These are phyloP conservation scores for Nyctibius bracteatus DNA, from an alignment of 2,113 vertebrate genomes.

Conservation along the genomic window DNA sequence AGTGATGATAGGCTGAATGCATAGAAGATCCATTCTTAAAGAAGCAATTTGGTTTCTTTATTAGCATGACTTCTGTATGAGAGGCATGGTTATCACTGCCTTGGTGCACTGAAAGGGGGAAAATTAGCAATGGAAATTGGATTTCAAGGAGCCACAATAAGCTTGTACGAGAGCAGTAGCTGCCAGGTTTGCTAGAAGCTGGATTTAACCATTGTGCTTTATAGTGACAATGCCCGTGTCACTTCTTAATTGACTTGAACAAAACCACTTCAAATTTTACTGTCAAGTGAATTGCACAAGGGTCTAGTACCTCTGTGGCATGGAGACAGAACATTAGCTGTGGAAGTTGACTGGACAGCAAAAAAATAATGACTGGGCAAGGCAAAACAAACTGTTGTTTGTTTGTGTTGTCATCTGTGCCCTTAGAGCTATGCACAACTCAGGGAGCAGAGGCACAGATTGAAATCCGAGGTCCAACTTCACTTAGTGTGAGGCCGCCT, in stretches of 20 bases:
- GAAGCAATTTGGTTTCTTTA: not conserved
- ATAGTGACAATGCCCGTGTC: not conserved
- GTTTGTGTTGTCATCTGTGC: not conserved
- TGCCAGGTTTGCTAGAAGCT: not conserved
- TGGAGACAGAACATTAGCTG: not conserved
- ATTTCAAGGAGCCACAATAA: not conserved
- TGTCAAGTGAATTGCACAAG: not conserved
- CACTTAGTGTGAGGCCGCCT: not conserved
- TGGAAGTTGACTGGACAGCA: not conserved
- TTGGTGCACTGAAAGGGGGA: not conserved
- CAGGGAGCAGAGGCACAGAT: not conserved
- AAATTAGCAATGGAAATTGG: not conserved
- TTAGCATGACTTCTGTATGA: not conserved
- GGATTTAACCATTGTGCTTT: not conserved
- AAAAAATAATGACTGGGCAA: not conserved
- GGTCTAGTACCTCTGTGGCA: not conserved
- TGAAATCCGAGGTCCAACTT: not conserved
- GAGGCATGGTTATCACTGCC: not conserved
- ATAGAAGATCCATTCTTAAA: not conserved
- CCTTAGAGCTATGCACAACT: not conserved
- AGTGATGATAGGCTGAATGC: not conserved
- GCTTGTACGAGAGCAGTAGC: not conserved
- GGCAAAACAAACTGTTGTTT: not conserved
- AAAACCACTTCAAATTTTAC: not conserved
- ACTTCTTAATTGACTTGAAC: not conserved